Evolutionary conservation across 2,113 vertebrate genomes (phyloP).

Genomic region (Urocolius indicus): DNA sequence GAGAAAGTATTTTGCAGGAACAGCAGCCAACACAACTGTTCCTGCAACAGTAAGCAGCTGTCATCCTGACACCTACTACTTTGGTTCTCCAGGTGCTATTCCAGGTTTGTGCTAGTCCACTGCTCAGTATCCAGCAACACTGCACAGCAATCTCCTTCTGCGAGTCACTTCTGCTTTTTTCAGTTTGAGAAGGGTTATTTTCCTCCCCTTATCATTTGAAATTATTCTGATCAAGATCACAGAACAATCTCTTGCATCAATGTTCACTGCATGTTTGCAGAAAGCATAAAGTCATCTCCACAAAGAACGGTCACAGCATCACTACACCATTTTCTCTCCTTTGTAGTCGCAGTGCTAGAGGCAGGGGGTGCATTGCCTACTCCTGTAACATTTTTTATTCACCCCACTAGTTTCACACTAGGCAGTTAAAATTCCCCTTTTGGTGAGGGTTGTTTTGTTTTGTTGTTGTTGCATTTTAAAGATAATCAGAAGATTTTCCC

Average conservation of each 20-base stretch:
- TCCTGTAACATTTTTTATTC: not conserved
- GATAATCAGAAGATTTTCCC: not conserved
- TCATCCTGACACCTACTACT: not conserved
- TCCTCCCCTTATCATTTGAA: not conserved
- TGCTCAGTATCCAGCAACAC: not conserved
- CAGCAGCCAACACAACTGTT: not conserved
- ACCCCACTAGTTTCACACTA: not conserved
- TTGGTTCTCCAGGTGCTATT: slow-evolving; percentile 22
- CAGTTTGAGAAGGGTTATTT: slow-evolving; percentile 12
- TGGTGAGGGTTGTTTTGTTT: not conserved
- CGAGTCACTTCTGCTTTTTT: slow-evolving; percentile 26
- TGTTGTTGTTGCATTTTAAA: not conserved
- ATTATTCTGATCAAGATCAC: not conserved
- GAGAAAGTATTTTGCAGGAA: not conserved
- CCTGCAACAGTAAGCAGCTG: slow-evolving; percentile 4
- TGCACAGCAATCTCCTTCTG: not conserved
- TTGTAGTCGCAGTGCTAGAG: not conserved
- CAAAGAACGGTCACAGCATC: not conserved
- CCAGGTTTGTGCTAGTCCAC: not conserved
- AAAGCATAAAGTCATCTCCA: not conserved
- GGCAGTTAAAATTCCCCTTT: not conserved
- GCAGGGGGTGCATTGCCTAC: not conserved
- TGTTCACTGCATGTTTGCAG: not conserved
- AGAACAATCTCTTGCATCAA: not conserved
- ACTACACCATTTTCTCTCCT: not conserved